A percentile compares a stretch with the other conserved stretches of the same genome.
Evolutionary conservation across 2,113 vertebrate species (phyloP).

Genomic region (Puffinus mauretanicus): DNA sequence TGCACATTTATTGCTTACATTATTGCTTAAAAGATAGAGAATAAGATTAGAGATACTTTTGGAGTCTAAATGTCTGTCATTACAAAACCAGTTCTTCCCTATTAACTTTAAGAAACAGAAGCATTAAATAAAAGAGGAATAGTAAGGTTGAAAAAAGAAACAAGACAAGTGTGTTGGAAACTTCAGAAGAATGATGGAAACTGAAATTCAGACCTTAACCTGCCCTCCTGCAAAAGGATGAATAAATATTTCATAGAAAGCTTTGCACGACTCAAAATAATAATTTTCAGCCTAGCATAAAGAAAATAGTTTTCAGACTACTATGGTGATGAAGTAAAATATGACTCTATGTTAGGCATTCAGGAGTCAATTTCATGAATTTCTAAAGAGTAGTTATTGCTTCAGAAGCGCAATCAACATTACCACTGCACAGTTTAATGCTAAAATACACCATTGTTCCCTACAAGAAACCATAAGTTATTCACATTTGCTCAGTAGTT

Average conservation of each 20-base stretch:
- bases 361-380: neutral
- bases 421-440: neutral
- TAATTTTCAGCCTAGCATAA: neutral
- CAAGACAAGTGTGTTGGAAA: neutral
- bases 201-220: neutral
- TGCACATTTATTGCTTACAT: neutral
- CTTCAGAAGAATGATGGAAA: neutral
- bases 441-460: neutral
- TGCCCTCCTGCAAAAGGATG: neutral
- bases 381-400: neutral
- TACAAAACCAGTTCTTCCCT: neutral
- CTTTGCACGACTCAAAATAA: neutral
- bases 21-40: neutral
- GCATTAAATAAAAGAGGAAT: neutral
- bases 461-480: neutral
- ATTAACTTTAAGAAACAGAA: neutral
- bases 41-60: neutral
- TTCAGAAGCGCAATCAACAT: neutral
- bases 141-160: neutral
- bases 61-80: neutral
- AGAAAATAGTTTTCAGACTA: neutral
- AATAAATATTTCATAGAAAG: neutral
- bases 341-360: neutral
- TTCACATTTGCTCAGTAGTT: neutral
- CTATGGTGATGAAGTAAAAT: neutral